Percentiles rank a stretch among this genome's conserved stretches.
Evolutionary conservation across 2,797 vertebrate species (phyloP).

Genomic region (Buphagus erythrorhynchus): DNA sequence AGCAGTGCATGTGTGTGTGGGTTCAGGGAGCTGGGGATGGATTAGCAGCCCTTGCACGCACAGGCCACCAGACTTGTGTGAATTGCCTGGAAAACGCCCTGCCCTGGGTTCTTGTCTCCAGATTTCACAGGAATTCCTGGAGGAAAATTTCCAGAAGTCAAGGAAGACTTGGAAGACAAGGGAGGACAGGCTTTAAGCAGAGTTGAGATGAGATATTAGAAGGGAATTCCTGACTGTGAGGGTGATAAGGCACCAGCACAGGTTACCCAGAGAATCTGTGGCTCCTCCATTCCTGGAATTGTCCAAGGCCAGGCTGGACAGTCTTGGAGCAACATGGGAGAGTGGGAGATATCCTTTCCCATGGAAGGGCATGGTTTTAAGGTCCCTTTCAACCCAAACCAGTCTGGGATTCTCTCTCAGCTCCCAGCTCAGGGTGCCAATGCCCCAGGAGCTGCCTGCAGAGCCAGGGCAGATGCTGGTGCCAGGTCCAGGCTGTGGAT

Average conservation of each 20-base stretch:
- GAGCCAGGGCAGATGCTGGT: not conserved
- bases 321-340: fast-evolving
- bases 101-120: not conserved
- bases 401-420: not conserved
- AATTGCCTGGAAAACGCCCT: not conserved
- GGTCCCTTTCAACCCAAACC: not conserved
- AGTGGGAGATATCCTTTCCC: fast-evolving
- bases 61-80: not conserved
- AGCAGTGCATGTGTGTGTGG: not conserved
- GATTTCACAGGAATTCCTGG: not conserved
- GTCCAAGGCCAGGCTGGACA: fast-evolving
- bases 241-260: fast-evolving
- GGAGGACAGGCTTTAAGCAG: not conserved
- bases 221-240: not conserved
- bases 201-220: not conserved
- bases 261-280: not conserved
- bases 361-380: not conserved
- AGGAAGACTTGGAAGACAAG: not conserved
- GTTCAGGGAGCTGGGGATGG: not conserved
- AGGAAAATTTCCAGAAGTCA: not conserved
- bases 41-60: not conserved
- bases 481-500: not conserved
- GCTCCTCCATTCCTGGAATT: not conserved
- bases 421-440: fast-evolving
- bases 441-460: not conserved